Base-by-base conservation (phyloP, 2,888 invertebrate genomes). In the Metopia argyrocephala region DNA sequence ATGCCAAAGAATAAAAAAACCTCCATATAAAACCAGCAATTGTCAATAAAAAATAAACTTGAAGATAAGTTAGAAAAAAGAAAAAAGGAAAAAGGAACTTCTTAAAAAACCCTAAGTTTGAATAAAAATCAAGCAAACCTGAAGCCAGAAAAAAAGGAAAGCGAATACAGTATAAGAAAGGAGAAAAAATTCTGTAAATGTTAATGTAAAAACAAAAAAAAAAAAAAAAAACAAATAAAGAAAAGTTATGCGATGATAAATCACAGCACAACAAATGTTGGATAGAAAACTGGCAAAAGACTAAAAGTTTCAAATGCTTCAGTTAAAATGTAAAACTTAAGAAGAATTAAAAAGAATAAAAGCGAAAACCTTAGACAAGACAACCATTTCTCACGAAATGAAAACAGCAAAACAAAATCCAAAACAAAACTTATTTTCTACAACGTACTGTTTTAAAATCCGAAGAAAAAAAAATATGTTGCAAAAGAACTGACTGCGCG, bases 291-390 rank as follows among this genome's bases (percentile, higher is more conserved):
- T 69, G 69, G 81, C 78, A 78, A 73, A 81, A 78, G 78, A 74
- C 78, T 65, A 74, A 80, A 80, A 81, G 65, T 81, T 81, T 73
- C 59, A 78, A 81, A 81, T 81, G 74, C 81, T 78, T 78, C 69
- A 78, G 81, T 61, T 78, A 45, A 74, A 62, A 5, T 18, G 31
- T 48, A 61, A 48, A 28, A 57, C 15, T 27, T 28, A 31, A 18
- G 20, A 48, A 61, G 20, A 18, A 59, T n/a, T 38, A 23, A 12
- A 27, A 5, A 62, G 9, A n/a, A 25, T 15, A 48, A 15, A 18
- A 62, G 18, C 23, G 21, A 45, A 21, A 64, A n/a, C n/a, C n/a
- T n/a, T n/a, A n/a, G n/a, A n/a, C n/a, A n/a, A n/a, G n/a, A n/a
- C n/a, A n/a, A n/a, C n/a, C n/a, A n/a, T n/a, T n/a, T n/a, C n/a